These are phyloP conservation scores for Porites evermanni DNA, from an alignment of 92 coral and sea anemone species.

Conservation along the genomic window DNA sequence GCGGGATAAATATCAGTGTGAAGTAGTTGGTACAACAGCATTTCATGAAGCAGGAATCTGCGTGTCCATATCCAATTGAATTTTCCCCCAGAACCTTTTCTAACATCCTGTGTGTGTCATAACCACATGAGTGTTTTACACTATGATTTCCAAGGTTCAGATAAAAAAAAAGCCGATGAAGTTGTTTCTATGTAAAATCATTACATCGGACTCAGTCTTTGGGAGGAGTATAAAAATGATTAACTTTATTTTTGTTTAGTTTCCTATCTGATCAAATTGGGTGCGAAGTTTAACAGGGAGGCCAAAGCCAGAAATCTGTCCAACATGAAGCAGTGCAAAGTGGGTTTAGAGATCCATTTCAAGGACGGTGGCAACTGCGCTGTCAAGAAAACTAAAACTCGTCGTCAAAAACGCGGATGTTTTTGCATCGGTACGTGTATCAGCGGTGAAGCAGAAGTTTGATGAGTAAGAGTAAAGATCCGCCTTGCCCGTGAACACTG, in stretches of 20 bases:
- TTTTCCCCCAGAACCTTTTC: too few relatives aligned
- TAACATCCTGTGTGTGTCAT: too few relatives aligned
- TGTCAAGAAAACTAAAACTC: neutral
- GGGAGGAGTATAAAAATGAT: neutral
- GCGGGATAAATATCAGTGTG: too few relatives aligned
- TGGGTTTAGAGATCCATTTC: slow-evolving; percentile 13
- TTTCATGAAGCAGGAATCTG: too few relatives aligned
- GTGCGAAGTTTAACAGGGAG: neutral
- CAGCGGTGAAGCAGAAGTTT: neutral
- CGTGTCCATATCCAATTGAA: too few relatives aligned
- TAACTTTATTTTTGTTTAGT: neutral
- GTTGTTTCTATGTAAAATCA: too few relatives aligned
- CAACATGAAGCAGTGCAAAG: neutral
- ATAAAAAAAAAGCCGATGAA: too few relatives aligned
- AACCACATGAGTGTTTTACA: too few relatives aligned
- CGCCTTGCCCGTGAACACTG: neutral
- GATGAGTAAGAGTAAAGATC: neutral
- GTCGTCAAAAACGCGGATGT: neutral
- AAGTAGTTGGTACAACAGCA: too few relatives aligned
- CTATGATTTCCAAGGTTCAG: neutral
- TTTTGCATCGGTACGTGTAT: neutral
- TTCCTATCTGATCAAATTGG: neutral
- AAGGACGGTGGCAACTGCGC: neutral
- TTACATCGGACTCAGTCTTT: too few relatives aligned
- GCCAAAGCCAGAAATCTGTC: neutral